Percentiles rank a stretch among this genome's conserved stretches.
Evolutionary conservation across 2,113 vertebrate species (phyloP).

Genomic region (Quiscalus mexicanus): DNA sequence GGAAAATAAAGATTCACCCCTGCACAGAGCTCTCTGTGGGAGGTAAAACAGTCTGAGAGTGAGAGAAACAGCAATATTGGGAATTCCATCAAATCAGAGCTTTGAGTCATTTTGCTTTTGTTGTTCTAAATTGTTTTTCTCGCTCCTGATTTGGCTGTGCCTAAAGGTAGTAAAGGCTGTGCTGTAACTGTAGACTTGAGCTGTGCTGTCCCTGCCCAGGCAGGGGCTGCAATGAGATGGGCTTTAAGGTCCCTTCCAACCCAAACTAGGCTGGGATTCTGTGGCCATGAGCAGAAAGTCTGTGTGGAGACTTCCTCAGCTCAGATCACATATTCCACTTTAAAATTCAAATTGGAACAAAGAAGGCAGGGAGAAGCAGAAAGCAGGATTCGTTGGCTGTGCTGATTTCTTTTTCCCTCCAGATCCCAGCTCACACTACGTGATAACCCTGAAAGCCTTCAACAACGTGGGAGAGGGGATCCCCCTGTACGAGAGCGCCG

Average conservation of each 20-base stretch:
- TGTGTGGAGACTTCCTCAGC: not conserved
- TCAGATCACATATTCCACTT: not conserved
- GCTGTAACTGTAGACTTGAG: not conserved
- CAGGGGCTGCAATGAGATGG: not conserved
- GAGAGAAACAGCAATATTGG: not conserved
- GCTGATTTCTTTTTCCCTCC: not conserved
- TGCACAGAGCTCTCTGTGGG: not conserved
- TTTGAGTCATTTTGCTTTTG: not conserved
- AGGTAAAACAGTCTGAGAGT: not conserved
- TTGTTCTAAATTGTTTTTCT: not conserved
- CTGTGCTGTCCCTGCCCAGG: not conserved
- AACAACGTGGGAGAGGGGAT: slow-evolving; percentile 97
- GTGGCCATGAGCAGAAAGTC: not conserved
- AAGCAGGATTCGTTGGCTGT: not conserved
- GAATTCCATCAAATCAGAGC: not conserved
- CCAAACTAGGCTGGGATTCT: not conserved
- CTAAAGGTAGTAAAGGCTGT: not conserved
- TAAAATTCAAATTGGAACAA: not conserved
- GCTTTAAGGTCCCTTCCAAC: not conserved
- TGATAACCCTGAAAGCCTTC: slow-evolving; percentile 95
- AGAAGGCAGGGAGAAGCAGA: not conserved
- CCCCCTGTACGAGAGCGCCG: slow-evolving; percentile 94
- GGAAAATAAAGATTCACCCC: not conserved
- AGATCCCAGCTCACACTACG: slow-evolving; percentile 97
- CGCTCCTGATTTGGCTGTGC: not conserved